Percentiles rank a stretch among this genome's conserved stretches.
Evolutionary conservation across 2,113 vertebrate species (phyloP).

Genomic region (Rhinopomastus cyanomelas): DNA sequence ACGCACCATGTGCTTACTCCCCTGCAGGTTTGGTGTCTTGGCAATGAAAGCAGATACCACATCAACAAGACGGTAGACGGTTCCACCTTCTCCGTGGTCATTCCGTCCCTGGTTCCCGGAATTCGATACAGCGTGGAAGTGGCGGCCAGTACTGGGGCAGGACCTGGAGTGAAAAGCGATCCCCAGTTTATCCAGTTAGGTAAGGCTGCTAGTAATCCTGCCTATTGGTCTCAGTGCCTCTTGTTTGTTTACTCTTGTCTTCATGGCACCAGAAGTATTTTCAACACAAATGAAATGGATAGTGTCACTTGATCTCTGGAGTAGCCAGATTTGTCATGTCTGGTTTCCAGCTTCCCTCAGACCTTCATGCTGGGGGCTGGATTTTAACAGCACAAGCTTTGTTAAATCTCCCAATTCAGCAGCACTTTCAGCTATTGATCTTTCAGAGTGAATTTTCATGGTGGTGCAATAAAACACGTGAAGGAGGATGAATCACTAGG

Average conservation of each 20-base stretch:
- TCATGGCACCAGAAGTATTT: neutral
- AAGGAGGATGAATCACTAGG: neutral
- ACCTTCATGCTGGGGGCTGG: neutral
- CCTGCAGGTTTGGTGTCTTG: conserved; percentile 93
- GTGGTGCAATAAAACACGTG: neutral
- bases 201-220: conserved; percentile 65
- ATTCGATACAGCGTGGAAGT: conserved; percentile 93
- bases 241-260: conserved; percentile 11
- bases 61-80: conserved; percentile 95
- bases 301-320: conserved; percentile 9
- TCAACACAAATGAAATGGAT: neutral
- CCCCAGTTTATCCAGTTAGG: conserved; percentile 91
- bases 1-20: neutral
- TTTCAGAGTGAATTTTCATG: neutral
- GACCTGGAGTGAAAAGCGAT: conserved; percentile 91
- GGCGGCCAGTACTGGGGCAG: conserved; percentile 91
- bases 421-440: neutral
- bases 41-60: conserved; percentile 94
- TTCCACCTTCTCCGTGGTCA: conserved; percentile 86
- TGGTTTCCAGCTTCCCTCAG: neutral
- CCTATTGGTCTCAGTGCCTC: neutral
- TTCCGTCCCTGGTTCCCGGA: conserved; percentile 89
- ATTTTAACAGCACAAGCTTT: neutral
- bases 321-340: neutral
- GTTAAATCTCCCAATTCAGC: neutral